Evolutionary conservation across 1,140 invertebrate genomes (phyloP).

Genomic region (Solen grandis): DNA sequence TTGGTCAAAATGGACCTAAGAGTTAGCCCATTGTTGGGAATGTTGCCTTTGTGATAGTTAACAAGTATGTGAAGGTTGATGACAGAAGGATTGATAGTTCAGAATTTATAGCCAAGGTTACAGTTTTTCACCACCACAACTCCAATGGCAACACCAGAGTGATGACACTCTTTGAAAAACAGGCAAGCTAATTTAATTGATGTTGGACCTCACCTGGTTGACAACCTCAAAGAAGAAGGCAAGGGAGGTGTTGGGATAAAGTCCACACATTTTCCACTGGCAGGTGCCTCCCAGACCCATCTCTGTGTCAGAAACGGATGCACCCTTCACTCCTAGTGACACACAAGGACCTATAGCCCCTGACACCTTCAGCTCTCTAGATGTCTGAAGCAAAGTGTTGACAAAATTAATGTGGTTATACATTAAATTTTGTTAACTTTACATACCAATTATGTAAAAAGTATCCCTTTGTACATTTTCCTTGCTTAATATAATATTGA

Average conservation of each 20-base stretch:
- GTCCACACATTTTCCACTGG: slow-evolving; percentile 98
- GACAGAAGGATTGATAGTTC: no score
- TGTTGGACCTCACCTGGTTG: slow-evolving; percentile 89
- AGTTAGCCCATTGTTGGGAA: no score
- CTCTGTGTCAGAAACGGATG: slow-evolving; percentile 96
- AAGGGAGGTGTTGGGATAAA: slow-evolving; percentile 95
- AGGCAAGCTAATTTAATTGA: no score
- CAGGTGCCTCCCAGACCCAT: slow-evolving; percentile 96
- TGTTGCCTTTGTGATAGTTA: no score
- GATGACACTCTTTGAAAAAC: no score
- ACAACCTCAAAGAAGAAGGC: slow-evolving; percentile 98
- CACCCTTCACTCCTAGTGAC: slow-evolving; percentile 93
- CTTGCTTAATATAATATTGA: background rate
- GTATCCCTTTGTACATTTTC: background rate
- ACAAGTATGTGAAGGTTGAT: no score
- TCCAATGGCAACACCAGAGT: no score
- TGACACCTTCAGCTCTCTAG: slow-evolving; percentile 87
- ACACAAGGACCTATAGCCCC: slow-evolving; percentile 98
- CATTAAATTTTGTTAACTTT: no score
- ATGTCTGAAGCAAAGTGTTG: slow-evolving; percentile 82
- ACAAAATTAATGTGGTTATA: background rate
- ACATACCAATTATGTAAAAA: background rate
- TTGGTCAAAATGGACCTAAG: no score
- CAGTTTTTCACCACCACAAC: no score
- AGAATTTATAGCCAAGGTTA: no score